These are phyloP conservation scores for Vulpes ferrilata DNA, from an alignment of 2,113 vertebrate genomes.

Conservation along the genomic window DNA sequence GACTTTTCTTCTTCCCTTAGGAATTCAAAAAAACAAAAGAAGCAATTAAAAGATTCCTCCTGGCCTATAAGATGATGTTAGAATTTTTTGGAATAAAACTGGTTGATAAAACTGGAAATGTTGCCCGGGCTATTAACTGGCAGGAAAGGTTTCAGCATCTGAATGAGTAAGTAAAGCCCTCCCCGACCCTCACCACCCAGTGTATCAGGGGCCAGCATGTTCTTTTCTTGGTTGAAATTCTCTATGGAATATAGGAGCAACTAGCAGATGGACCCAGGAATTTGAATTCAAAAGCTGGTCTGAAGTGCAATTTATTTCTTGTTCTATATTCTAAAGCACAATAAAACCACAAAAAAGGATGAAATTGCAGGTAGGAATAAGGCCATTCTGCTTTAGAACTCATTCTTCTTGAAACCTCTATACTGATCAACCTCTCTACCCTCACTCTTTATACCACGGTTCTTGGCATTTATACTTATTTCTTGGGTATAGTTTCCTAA, in stretches of 20 bases:
- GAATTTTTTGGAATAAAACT: conserved; percentile 98
- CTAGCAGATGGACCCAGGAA: neutral
- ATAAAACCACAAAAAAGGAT: neutral
- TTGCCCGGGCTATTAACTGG: conserved; percentile 95
- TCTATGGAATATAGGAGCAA: neutral
- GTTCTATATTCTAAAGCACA: neutral
- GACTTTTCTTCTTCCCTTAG: conserved; percentile 84
- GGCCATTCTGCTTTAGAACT: neutral
- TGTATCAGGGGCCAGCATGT: no score
- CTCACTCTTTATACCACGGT: fast-evolving
- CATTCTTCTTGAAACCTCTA: neutral
- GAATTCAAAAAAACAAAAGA: conserved; percentile 99
- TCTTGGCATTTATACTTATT: neutral
- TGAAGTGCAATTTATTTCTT: neutral
- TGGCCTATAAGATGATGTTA: conserved; percentile 97
- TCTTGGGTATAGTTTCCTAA: neutral
- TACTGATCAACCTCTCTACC: neutral
- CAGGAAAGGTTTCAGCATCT: conserved; percentile 97
- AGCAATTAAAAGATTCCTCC: conserved; percentile 95
- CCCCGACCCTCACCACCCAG: fast-evolving
- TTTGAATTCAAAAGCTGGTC: neutral
- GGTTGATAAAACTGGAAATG: conserved; percentile 95
- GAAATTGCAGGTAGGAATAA: neutral
- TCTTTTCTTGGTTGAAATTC: neutral
- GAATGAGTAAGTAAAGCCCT: conserved; percentile 93